These are phyloP conservation scores for Tromatobia lineatoria DNA, from an alignment of 2,888 invertebrate species.

Conservation along the genomic window DNA sequence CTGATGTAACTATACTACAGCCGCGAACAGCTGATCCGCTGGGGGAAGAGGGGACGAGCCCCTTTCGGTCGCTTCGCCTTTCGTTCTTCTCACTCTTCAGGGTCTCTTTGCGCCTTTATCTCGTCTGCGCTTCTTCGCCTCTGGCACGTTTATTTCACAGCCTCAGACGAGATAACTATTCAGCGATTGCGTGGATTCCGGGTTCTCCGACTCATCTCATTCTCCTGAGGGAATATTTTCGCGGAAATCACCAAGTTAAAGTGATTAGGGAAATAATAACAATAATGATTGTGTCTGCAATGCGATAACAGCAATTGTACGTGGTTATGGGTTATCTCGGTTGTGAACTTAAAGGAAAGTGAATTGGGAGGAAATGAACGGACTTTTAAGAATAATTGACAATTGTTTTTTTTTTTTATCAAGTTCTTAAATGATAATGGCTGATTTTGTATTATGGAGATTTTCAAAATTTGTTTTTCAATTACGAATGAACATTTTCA, in stretches of 20 bases:
- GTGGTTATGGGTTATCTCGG: conserved; percentile 47
- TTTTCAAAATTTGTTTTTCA: no score
- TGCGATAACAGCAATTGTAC: conserved; percentile 40
- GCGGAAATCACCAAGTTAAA: conserved; percentile 24
- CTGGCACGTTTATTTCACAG: conserved; percentile 45
- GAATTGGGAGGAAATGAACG: not conserved
- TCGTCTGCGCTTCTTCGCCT: conserved; percentile 18
- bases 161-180: conserved; percentile 42
- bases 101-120: conserved; percentile 24
- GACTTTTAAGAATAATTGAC: not conserved
- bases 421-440: no score
- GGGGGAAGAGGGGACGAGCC: not conserved
- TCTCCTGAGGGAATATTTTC: conserved; percentile 27
- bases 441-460: no score
- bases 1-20: conserved; percentile 61
- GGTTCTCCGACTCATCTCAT: not conserved
- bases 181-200: conserved; percentile 40
- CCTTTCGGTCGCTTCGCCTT: no score
- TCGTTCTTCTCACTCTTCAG: conserved; percentile 46
- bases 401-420: not conserved
- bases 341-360: not conserved
- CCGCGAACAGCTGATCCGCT: conserved; percentile 68
- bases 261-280: conserved; percentile 41
- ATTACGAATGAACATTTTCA: no score
- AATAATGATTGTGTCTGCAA: conserved; percentile 41